Percentiles rank a stretch among this genome's conserved stretches.
These are phyloP conservation scores for Eublepharis macularius DNA, from an alignment of 2,113 vertebrate species.

Conservation along the genomic window DNA sequence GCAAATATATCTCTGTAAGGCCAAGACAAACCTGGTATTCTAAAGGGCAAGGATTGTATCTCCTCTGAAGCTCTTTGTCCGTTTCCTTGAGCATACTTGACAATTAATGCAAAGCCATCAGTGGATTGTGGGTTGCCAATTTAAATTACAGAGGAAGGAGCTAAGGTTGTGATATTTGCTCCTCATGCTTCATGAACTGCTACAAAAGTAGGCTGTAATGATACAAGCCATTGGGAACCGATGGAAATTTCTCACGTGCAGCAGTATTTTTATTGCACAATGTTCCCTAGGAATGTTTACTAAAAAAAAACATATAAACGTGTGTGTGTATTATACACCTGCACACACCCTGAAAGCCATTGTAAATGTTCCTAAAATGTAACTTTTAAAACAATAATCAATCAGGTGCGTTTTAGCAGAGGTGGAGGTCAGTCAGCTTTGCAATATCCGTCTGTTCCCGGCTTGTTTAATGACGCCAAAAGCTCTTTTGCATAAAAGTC, in stretches of 20 bases:
- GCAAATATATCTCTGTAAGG: rapidly evolving
- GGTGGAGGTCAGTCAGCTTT: conserved; percentile 26
- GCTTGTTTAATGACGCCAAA: conserved; percentile 56
- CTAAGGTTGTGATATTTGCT: neutral
- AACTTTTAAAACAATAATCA: conserved; percentile 45
- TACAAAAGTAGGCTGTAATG: neutral
- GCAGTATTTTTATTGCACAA: conserved; percentile 4
- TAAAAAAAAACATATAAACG: conserved; percentile 8
- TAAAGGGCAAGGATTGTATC: neutral
- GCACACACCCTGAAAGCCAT: neutral
- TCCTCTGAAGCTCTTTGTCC: neutral
- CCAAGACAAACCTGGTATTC: neutral
- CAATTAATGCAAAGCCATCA: too few species aligned
- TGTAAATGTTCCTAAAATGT: conserved; percentile 41
- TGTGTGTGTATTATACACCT: too few species aligned
- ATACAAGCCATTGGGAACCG: neutral
- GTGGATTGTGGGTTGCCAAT: too few species aligned
- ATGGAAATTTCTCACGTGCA: neutral
- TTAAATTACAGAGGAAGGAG: too few species aligned
- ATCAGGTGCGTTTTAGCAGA: conserved; percentile 34
- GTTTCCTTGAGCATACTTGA: neutral
- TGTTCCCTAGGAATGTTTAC: neutral
- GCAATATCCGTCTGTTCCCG: conserved; percentile 40
- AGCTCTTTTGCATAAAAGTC: conserved; percentile 32
- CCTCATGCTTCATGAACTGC: neutral